Percentiles rank a stretch among this genome's conserved stretches.
phyloP scores from a whole-genome alignment of 1,140 invertebrate species.

The Sipha flava region DNA sequence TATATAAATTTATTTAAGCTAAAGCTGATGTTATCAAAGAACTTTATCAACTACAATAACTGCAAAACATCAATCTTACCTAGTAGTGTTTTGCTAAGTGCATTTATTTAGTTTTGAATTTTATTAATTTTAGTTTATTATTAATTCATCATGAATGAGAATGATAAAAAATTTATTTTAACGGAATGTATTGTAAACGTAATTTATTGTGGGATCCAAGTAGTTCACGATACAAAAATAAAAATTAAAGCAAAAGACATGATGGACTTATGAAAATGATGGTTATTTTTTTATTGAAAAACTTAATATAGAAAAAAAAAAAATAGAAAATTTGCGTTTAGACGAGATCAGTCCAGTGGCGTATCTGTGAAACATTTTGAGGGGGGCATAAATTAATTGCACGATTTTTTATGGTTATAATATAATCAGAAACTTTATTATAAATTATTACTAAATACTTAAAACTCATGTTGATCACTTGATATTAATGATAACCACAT shows the following conservation, averaged over 20 bases:
- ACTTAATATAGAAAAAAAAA: too few relatives aligned
- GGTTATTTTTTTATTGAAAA: conserved; percentile 2
- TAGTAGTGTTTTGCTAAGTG: neutral
- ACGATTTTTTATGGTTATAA: too few relatives aligned
- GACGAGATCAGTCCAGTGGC: too few relatives aligned
- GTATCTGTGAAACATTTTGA: too few relatives aligned
- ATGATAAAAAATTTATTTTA: conserved; percentile 22
- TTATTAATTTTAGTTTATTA: neutral
- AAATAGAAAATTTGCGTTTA: too few relatives aligned
- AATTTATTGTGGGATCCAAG: conserved; percentile 30
- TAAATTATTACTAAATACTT: too few relatives aligned
- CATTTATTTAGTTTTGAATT: neutral
- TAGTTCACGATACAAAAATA: conserved; percentile 31
- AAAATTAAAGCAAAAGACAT: conserved; percentile 32
- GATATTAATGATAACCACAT: too few relatives aligned
- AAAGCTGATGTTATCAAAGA: neutral
- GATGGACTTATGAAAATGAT: conserved; percentile 34
- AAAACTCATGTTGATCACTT: too few relatives aligned
- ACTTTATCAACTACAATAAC: neutral
- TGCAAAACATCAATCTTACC: neutral
- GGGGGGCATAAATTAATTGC: too few relatives aligned
- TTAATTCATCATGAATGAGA: conserved; percentile 25
- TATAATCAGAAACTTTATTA: too few relatives aligned
- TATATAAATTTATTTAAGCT: too few relatives aligned
- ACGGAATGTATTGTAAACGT: conserved; percentile 27